A percentile compares a stretch with the other conserved stretches of the same genome.
Evolutionary conservation across 2,797 vertebrate species (phyloP).

Genomic region (Enteromius anoplus): DNA sequence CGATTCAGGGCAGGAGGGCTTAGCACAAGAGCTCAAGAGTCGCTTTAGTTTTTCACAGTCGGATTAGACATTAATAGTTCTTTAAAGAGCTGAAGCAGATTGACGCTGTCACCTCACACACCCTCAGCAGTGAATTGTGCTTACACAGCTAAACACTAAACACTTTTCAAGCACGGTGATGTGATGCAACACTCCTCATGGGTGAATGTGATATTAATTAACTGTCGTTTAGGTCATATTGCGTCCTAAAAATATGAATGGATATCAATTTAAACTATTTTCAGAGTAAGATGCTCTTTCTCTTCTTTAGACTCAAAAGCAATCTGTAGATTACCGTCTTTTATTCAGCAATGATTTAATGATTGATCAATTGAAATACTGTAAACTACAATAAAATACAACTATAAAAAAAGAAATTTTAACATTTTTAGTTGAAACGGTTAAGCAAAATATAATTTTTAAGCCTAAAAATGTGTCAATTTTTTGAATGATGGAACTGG

Average conservation of each 20-base stretch:
- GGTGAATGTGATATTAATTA: constrained; percentile 5
- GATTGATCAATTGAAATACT: not conserved
- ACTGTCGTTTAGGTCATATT: not conserved
- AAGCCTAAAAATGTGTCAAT: not conserved
- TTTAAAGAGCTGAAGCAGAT: constrained; percentile 66
- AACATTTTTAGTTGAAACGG: not conserved
- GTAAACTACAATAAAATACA: not conserved
- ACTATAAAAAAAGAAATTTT: not conserved
- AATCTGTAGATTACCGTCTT: not conserved
- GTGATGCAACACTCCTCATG: not conserved
- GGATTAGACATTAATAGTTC: constrained; percentile 68
- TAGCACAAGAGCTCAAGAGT: constrained; percentile 56
- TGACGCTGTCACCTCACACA: constrained; percentile 28
- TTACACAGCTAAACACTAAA: constrained; percentile 18
- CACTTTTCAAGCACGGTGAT: not conserved
- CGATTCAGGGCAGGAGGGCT: constrained; percentile 57
- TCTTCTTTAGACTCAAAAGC: not conserved
- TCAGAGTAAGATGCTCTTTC: not conserved
- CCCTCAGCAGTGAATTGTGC: not conserved
- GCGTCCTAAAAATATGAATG: not conserved
- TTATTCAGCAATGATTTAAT: not conserved
- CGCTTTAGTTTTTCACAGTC: constrained; percentile 48
- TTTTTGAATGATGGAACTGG: not conserved
- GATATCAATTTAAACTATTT: not conserved
- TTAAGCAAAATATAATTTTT: not conserved